A percentile compares a stretch with the other conserved stretches of the same genome.
These are phyloP conservation scores for Drosophila triauraria DNA, from an alignment of 1,140 invertebrate species.

Conservation along the genomic window DNA sequence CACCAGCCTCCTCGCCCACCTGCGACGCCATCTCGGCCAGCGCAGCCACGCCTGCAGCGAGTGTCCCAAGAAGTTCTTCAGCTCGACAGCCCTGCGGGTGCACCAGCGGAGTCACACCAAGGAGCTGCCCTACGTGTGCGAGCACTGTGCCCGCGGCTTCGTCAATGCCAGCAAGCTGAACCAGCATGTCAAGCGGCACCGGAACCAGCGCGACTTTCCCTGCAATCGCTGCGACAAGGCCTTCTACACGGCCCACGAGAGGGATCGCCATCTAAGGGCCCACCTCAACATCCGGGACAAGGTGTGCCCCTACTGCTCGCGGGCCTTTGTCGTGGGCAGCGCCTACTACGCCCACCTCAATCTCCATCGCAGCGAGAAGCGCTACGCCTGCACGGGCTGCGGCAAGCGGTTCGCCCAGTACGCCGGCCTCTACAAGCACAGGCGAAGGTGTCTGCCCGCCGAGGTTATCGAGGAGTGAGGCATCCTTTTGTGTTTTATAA, in stretches of 20 bases:
- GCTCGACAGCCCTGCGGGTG: constrained; percentile 58
- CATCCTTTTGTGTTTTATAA: too few relatives aligned
- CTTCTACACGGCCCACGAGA: constrained; percentile 85
- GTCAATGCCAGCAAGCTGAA: constrained; percentile 86
- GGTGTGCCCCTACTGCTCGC: constrained; percentile 87
- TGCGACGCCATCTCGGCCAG: constrained; percentile 66
- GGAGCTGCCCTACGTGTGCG: constrained; percentile 75
- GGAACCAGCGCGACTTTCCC: constrained; percentile 90
- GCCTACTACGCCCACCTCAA: constrained; percentile 87
- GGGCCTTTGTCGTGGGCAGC: constrained; percentile 87
- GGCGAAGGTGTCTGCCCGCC: constrained; percentile 60
- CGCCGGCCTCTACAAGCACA: constrained; percentile 86
- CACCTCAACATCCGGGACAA: constrained; percentile 80
- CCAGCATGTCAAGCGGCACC: constrained; percentile 87
- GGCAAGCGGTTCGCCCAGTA: constrained; percentile 87
- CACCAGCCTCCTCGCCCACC: constrained; percentile 66
- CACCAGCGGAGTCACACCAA: constrained; percentile 77
- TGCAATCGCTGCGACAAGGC: constrained; percentile 89
- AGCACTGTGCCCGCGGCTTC: constrained; percentile 70
- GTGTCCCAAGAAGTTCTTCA: constrained; percentile 78
- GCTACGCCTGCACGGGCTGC: constrained; percentile 86
- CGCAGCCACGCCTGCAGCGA: constrained; percentile 53
- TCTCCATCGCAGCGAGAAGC: constrained; percentile 87
- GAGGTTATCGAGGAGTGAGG: constrained; percentile 36
- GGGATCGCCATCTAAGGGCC: constrained; percentile 63